These are phyloP conservation scores for Agapetus fuscipes DNA, from an alignment of 2,888 invertebrate genomes.

Conservation along the genomic window DNA sequence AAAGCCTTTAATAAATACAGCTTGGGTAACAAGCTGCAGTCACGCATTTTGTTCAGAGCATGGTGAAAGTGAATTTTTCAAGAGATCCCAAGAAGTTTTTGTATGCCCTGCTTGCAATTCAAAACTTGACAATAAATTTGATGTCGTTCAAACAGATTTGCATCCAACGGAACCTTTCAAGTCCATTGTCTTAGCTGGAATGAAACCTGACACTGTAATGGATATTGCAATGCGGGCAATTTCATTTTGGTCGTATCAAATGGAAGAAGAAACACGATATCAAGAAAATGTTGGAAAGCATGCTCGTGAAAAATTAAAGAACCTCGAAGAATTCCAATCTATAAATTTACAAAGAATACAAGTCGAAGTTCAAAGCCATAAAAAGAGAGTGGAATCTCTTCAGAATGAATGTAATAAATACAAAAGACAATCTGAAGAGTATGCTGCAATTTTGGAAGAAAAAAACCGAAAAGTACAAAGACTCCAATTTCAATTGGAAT, in stretches of 20 bases:
- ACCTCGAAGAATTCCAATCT: slow-evolving; percentile 38
- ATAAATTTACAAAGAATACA: slow-evolving; percentile 39
- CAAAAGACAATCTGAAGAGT: slow-evolving; percentile 38
- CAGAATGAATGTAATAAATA: slow-evolving; percentile 39
- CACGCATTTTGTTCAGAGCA: slow-evolving; percentile 47
- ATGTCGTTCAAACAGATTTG: slow-evolving; percentile 43
- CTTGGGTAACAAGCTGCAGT: slow-evolving; percentile 46
- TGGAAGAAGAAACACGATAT: slow-evolving; percentile 42
- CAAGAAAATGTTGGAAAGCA: slow-evolving; percentile 42
- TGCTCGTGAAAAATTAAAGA: slow-evolving; percentile 37
- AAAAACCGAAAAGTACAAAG: slow-evolving; percentile 40
- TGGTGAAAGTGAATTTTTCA: slow-evolving; percentile 40
- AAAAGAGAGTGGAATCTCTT: slow-evolving; percentile 36
- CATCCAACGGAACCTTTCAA: slow-evolving; percentile 44
- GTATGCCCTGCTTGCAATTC: slow-evolving; percentile 44
- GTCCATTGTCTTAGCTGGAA: slow-evolving; percentile 43
- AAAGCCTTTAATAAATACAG: slow-evolving; percentile 37
- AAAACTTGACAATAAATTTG: slow-evolving; percentile 42
- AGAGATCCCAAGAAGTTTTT: slow-evolving; percentile 36
- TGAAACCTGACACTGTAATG: slow-evolving; percentile 45
- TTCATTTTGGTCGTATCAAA: slow-evolving; percentile 46
- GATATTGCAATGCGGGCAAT: slow-evolving; percentile 47
- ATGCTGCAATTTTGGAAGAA: slow-evolving; percentile 37
- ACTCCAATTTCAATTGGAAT: slow-evolving; percentile 28
- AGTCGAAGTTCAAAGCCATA: slow-evolving; percentile 39